phyloP scores from a whole-genome alignment of 1,140 invertebrate genomes.

The Melitaea cinxia region DNA sequence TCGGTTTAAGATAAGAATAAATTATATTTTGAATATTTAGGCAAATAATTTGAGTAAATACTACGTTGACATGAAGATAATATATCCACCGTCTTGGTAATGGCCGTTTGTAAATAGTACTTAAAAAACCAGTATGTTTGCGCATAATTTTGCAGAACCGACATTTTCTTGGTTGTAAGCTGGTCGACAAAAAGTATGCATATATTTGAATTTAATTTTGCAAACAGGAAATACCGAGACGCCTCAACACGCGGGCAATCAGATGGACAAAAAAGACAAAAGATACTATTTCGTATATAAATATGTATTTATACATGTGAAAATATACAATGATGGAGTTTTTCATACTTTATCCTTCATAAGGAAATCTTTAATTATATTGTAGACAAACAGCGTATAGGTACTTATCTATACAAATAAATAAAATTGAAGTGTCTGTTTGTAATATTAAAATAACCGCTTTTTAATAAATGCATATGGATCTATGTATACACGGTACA shows the following conservation, averaged over 20 bases:
- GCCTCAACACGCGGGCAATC: conserved; percentile 49
- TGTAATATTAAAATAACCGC: too few species aligned
- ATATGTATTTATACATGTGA: conserved; percentile 27
- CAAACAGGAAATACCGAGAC: conserved; percentile 73
- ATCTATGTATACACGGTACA: conserved; percentile 9
- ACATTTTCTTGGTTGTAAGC: conserved; percentile 31
- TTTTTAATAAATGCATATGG: too few species aligned
- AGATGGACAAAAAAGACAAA: conserved; percentile 59
- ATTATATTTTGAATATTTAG: too few species aligned
- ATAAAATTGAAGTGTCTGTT: too few species aligned
- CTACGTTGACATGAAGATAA: too few species aligned
- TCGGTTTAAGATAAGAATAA: neutral
- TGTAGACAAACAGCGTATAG: neutral
- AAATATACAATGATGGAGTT: conserved; percentile 18
- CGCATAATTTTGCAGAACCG: conserved; percentile 37
- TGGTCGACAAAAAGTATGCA: conserved; percentile 74
- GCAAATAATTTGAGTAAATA: too few species aligned
- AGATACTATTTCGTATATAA: conserved; percentile 38
- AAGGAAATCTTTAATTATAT: conserved; percentile 25
- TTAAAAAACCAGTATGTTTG: conserved; percentile 26
- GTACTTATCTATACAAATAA: too few species aligned
- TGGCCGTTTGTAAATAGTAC: too few species aligned
- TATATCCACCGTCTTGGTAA: neutral
- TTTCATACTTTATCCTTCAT: conserved; percentile 20
- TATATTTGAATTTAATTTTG: conserved; percentile 76